Conservation (phyloP, 2,797 vertebrate species). For the Otolemur crassicaudatus region DNA sequence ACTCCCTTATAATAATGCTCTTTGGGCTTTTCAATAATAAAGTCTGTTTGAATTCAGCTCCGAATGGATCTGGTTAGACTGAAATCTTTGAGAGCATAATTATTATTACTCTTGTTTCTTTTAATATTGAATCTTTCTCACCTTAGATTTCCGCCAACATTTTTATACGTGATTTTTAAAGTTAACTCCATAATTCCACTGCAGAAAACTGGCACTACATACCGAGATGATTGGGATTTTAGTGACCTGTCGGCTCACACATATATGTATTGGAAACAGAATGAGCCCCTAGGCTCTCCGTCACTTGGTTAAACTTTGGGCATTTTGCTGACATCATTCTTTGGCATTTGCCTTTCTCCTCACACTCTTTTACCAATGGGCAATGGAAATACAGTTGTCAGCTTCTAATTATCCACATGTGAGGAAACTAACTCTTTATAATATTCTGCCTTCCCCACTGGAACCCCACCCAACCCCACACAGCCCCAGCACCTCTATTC, state of each 20-base stretch:
- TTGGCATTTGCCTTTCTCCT: conserved; percentile 74
- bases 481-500: neutral
- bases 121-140: neutral
- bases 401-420: conserved; percentile 69
- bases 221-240: conserved; percentile 37
- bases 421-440: conserved; percentile 54
- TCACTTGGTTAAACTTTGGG: conserved; percentile 67
- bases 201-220: conserved; percentile 19
- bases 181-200: conserved; percentile 59
- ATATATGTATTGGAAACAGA: conserved; percentile 62
- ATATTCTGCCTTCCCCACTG: neutral
- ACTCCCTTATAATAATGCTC: neutral
- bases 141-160: conserved; percentile 58
- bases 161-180: conserved; percentile 72
- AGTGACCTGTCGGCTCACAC: conserved; percentile 54
- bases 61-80: neutral
- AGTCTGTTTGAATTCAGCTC: neutral
- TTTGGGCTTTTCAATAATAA: neutral
- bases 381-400: conserved; percentile 78
- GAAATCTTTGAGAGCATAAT: neutral
- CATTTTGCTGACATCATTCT: conserved; percentile 74
- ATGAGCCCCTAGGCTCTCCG: conserved; percentile 39
- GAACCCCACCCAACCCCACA: neutral
- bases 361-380: conserved; percentile 66
- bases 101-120: neutral